phyloP scores from a whole-genome alignment of 2,113 vertebrate genomes.

The Trinectes maculatus region DNA sequence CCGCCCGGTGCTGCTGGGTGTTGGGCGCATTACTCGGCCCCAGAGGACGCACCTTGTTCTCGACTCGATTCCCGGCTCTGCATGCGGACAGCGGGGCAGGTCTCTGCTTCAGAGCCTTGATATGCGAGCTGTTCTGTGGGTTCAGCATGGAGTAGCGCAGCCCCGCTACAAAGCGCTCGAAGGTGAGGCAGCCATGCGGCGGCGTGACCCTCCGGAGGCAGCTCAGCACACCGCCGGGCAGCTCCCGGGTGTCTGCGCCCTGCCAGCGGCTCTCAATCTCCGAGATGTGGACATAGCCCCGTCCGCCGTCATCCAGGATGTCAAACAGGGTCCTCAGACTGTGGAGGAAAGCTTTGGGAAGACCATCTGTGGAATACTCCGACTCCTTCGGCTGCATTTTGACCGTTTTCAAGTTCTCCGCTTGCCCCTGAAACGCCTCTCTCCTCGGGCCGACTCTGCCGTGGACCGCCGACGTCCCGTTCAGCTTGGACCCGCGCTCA shows the following conservation, averaged over 20 bases:
- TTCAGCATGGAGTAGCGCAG: constrained; percentile 87
- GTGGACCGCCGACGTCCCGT: constrained; percentile 54
- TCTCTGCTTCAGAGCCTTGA: constrained; percentile 51
- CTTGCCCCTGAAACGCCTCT: constrained; percentile 36
- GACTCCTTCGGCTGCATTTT: constrained; percentile 71
- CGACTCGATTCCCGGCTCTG: constrained; percentile 44
- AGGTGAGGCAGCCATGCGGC: constrained; percentile 90
- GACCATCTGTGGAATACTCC: constrained; percentile 82
- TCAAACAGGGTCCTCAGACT: constrained; percentile 94
- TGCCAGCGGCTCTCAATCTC: constrained; percentile 97
- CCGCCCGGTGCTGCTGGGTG: constrained; percentile 66
- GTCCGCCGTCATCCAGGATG: constrained; percentile 89
- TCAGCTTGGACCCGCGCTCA: constrained; percentile 68
- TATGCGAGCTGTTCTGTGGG: constrained; percentile 70
- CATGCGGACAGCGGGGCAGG: constrained; percentile 56
- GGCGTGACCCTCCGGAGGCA: constrained; percentile 88
- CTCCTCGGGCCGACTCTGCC: constrained; percentile 53
- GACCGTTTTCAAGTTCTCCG: constrained; percentile 16
- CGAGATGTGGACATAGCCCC: constrained; percentile 90
- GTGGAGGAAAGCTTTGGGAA: constrained; percentile 91
- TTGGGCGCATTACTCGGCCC: constrained; percentile 81
- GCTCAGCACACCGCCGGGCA: constrained; percentile 89
- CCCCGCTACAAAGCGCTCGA: constrained; percentile 92
- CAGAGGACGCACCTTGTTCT: constrained; percentile 81
- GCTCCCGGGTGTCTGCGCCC: constrained; percentile 85